phyloP scores from a whole-genome alignment of 2,797 vertebrate genomes.

The Phrynocephalus forsythii region DNA sequence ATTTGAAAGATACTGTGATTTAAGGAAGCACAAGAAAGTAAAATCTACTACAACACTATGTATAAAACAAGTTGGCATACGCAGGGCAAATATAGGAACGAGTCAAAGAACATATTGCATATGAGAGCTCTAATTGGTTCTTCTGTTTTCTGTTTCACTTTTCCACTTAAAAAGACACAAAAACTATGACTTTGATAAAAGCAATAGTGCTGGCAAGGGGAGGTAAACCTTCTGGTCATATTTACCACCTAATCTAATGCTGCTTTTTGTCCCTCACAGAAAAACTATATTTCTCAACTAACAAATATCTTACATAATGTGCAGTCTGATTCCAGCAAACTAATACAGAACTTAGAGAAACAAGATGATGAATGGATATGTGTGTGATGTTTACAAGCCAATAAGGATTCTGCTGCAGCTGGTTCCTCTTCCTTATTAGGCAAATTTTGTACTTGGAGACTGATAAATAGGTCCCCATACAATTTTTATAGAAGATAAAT shows the following conservation, averaged over 20 bases:
- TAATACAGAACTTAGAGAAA: not conserved
- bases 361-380: not conserved
- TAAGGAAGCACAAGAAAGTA: slow-evolving; percentile 1
- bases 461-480: not conserved
- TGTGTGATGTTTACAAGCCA: not conserved
- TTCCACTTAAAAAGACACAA: not conserved
- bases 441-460: not conserved
- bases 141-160: not conserved
- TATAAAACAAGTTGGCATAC: not conserved
- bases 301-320: not conserved
- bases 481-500: not conserved
- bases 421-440: not conserved
- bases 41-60: slow-evolving; percentile 15
- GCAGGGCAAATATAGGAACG: not conserved
- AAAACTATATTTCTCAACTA: not conserved
- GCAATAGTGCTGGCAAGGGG: not conserved
- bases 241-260: not conserved
- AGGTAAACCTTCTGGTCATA: not conserved
- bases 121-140: not conserved
- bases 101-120: not conserved
- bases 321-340: not conserved
- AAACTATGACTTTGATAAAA: not conserved
- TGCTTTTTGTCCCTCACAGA: not conserved
- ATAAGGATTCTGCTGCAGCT: not conserved
- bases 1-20: not conserved